phyloP scores from a whole-genome alignment of 2,113 vertebrate species.

The Tragelaphus strepsiceros region DNA sequence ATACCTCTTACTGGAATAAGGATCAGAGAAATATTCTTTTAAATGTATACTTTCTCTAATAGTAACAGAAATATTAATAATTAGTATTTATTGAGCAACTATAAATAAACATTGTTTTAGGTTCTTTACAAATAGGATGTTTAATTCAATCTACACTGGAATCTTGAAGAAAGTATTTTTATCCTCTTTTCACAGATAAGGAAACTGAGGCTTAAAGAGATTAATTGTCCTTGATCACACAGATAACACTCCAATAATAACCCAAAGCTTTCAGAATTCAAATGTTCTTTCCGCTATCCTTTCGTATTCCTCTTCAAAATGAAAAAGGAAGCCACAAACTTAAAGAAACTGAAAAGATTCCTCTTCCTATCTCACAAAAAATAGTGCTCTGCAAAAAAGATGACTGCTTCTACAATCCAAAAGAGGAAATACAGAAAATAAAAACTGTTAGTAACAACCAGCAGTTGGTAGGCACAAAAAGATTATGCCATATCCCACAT shows the following conservation, averaged over 20 bases:
- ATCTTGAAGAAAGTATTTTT: neutral
- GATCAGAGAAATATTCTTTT: slow-evolving; percentile 1
- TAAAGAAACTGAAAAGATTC: slow-evolving; percentile 8
- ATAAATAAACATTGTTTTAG: neutral
- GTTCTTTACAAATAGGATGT: slow-evolving; percentile 5
- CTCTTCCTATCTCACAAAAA: slow-evolving; percentile 11
- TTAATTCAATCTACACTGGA: neutral
- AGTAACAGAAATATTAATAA: neutral
- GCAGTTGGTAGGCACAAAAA: neutral
- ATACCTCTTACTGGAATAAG: neutral
- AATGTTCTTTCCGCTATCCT: neutral
- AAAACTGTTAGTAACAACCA: neutral
- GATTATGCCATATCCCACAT: neutral
- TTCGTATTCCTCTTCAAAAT: slow-evolving; percentile 5
- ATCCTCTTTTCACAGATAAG: neutral
- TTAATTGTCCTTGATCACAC: neutral
- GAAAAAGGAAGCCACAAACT: slow-evolving; percentile 24
- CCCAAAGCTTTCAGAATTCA: neutral
- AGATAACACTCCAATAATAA: neutral
- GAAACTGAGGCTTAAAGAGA: neutral
- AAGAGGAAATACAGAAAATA: slow-evolving; percentile 25
- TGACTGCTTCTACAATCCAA: neutral
- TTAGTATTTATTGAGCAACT: neutral
- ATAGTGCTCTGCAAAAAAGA: neutral
- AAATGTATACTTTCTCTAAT: slow-evolving; percentile 16